These are phyloP conservation scores for Lasioglossum morio DNA, from an alignment of 2,888 invertebrate species.

Conservation along the genomic window DNA sequence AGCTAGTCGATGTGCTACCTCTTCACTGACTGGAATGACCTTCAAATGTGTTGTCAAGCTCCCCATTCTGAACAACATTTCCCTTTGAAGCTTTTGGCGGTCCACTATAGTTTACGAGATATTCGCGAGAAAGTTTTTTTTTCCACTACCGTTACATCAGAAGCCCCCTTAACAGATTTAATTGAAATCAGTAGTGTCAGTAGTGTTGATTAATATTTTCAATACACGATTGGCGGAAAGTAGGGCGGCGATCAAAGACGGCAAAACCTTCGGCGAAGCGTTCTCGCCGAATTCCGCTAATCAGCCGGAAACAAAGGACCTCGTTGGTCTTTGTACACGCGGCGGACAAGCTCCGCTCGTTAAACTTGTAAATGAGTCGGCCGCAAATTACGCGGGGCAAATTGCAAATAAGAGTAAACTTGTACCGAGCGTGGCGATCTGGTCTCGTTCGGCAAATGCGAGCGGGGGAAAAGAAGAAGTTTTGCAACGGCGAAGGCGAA, in stretches of 20 bases:
- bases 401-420: conserved; percentile 37
- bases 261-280: neutral
- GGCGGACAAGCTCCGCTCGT: conserved; percentile 45
- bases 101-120: too few species aligned
- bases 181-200: too few species aligned
- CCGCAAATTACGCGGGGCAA: conserved; percentile 50
- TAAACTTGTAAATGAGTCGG: conserved; percentile 62
- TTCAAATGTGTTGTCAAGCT: too few species aligned
- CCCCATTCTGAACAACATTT: too few species aligned
- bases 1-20: too few species aligned
- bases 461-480: conserved; percentile 3
- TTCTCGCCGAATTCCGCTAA: conserved; percentile 30
- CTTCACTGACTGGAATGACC: too few species aligned
- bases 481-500: neutral
- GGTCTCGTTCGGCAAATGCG: conserved; percentile 29
- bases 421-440: conserved; percentile 10
- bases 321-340: conserved; percentile 19
- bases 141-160: too few species aligned
- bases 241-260: conserved; percentile 9
- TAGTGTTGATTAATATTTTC: neutral
- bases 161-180: too few species aligned
- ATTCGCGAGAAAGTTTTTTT: too few species aligned
- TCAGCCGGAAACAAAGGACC: conserved; percentile 39
- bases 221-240: neutral
- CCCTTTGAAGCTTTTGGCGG: too few species aligned